Percentiles rank a stretch among this genome's conserved stretches.
phyloP scores from a whole-genome alignment of 2,797 vertebrate species.

The Threskiornis aethiopicus region DNA sequence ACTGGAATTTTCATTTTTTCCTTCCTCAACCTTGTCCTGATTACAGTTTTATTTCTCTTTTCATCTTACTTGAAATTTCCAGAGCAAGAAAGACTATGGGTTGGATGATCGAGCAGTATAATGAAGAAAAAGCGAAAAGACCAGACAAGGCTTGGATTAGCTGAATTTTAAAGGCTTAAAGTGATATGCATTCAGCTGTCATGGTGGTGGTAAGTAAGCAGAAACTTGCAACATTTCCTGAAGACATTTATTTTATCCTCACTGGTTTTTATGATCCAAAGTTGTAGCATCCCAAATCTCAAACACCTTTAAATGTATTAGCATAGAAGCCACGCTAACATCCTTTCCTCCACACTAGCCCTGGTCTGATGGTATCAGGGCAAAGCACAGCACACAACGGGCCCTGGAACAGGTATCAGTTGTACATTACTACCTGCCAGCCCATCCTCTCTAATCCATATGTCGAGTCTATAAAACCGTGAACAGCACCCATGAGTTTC shows the following conservation, averaged over 20 bases:
- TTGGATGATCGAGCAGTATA: not conserved
- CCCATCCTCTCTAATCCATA: fast-evolving
- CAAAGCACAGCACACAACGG: not conserved
- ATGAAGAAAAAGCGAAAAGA: not conserved
- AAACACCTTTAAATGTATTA: not conserved
- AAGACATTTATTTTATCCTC: not conserved
- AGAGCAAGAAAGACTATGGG: not conserved
- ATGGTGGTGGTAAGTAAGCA: not conserved
- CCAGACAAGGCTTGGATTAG: not conserved
- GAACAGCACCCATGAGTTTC: not conserved
- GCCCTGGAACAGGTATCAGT: fast-evolving
- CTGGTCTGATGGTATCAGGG: not conserved
- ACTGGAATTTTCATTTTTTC: not conserved
- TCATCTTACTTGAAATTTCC: not conserved
- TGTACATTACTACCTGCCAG: not conserved
- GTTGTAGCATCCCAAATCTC: not conserved
- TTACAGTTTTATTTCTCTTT: not conserved
- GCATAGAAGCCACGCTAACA: fast-evolving
- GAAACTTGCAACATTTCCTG: not conserved
- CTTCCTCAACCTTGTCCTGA: not conserved
- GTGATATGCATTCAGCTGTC: not conserved
- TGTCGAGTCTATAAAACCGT: fast-evolving
- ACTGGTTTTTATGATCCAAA: not conserved
- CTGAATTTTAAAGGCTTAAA: not conserved
- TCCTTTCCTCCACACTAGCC: not conserved